Evolutionary conservation across 2,113 vertebrate genomes (phyloP).

Genomic region (Laticauda colubrina): DNA sequence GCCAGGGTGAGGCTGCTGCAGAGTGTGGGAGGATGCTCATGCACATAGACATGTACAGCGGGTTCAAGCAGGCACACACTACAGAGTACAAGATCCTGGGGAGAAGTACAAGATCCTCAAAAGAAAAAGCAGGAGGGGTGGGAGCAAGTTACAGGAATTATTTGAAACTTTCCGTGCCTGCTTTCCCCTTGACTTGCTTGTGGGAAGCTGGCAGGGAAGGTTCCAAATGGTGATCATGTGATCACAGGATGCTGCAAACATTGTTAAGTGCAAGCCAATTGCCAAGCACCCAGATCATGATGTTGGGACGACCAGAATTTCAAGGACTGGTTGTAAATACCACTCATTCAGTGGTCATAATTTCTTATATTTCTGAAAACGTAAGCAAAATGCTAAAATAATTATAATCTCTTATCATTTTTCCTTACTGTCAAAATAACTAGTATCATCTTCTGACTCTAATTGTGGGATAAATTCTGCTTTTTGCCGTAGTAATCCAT

Average conservation of each 20-base stretch:
- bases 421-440: conserved; percentile 96
- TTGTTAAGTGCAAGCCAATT: not conserved
- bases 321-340: not conserved
- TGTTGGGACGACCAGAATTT: not conserved
- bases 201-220: not conserved
- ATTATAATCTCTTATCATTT: not conserved
- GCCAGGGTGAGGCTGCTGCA: not conserved
- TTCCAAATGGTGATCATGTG: not conserved
- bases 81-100: not conserved
- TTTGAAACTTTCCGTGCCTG: not conserved
- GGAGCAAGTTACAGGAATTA: not conserved
- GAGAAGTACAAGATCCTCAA: not conserved
- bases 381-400: not conserved
- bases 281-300: not conserved
- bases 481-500: conserved; percentile 94
- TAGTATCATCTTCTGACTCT: conserved; percentile 97
- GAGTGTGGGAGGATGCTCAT: not conserved
- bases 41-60: not conserved
- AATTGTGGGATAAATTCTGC: conserved; percentile 97
- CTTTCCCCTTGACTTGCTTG: not conserved
- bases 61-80: not conserved
- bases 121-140: not conserved
- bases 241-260: not conserved
- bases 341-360: not conserved
- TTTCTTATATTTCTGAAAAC: not conserved